phyloP scores from a whole-genome alignment of 2,888 invertebrate species.

The Aspidapion aeneum region DNA sequence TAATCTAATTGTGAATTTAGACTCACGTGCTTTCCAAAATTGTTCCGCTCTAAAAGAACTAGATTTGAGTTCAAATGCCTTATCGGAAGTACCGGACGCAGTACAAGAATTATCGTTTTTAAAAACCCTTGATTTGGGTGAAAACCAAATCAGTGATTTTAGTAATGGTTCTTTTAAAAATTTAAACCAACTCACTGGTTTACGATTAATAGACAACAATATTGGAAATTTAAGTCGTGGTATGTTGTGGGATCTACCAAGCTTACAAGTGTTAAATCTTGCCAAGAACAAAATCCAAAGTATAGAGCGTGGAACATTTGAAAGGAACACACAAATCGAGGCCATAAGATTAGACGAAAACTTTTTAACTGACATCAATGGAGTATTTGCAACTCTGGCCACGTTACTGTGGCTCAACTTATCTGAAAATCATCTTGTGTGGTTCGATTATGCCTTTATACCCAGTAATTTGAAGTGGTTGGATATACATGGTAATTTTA shows the following conservation, averaged over 20 bases:
- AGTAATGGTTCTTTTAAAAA: conserved; percentile 82
- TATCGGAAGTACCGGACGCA: conserved; percentile 78
- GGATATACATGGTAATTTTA: conserved; percentile 87
- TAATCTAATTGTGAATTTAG: conserved; percentile 76
- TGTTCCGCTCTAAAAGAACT: conserved; percentile 85
- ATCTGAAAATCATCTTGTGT: conserved; percentile 86
- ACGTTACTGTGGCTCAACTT: conserved; percentile 83
- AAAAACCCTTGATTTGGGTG: conserved; percentile 86
- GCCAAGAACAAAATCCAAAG: conserved; percentile 86
- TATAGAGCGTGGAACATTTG: conserved; percentile 81
- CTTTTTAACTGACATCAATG: conserved; percentile 84
- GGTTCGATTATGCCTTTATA: conserved; percentile 92
- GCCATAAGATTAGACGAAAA: conserved; percentile 87
- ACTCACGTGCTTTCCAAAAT: conserved; percentile 80
- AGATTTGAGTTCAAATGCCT: conserved; percentile 83
- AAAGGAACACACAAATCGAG: conserved; percentile 75
- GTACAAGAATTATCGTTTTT: conserved; percentile 77
- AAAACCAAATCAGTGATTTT: conserved; percentile 84
- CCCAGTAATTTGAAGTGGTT: conserved; percentile 87
- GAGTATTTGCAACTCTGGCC: conserved; percentile 81
- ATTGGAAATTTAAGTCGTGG: conserved; percentile 80
- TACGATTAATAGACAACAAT: conserved; percentile 86
- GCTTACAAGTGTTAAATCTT: conserved; percentile 80
- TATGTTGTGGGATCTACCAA: conserved; percentile 84
- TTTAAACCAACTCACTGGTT: conserved; percentile 79